Percentiles rank a stretch among this genome's conserved stretches.
Evolutionary conservation across 2,797 vertebrate species (phyloP).

Genomic region (Allobates femoralis): DNA sequence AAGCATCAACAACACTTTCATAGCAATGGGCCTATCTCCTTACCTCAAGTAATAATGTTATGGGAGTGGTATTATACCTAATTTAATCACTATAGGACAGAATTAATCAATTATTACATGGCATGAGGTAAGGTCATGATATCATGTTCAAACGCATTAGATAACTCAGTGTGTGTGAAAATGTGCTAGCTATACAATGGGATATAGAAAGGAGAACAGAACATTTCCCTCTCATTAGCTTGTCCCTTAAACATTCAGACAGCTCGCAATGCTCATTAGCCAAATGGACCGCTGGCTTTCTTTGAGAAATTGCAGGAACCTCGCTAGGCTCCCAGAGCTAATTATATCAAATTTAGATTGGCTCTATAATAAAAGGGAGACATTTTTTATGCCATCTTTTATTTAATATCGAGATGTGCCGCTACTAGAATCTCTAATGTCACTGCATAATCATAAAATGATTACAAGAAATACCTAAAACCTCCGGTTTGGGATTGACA

Average conservation of each 20-base stretch:
- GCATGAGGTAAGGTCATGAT: slow-evolving; percentile 46
- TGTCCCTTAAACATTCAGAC: slow-evolving; percentile 57
- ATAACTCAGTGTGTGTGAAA: slow-evolving; percentile 48
- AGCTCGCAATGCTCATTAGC: slow-evolving; percentile 61
- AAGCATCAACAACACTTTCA: neutral
- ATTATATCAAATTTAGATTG: slow-evolving; percentile 60
- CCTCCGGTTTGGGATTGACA: slow-evolving; percentile 45
- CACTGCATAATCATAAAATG: slow-evolving; percentile 57
- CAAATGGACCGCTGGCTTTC: slow-evolving; percentile 61
- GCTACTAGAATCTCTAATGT: slow-evolving; percentile 60
- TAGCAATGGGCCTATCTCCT: neutral
- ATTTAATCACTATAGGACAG: slow-evolving; percentile 41
- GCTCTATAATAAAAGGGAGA: slow-evolving; percentile 58
- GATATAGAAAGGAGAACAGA: slow-evolving; percentile 45
- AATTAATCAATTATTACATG: slow-evolving; percentile 53
- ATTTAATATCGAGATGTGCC: slow-evolving; percentile 59
- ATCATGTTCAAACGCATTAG: slow-evolving; percentile 50
- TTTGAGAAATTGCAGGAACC: slow-evolving; percentile 56
- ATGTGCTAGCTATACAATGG: slow-evolving; percentile 43
- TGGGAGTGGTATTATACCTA: slow-evolving; percentile 45
- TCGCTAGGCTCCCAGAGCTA: slow-evolving; percentile 58
- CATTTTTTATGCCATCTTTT: slow-evolving; percentile 61
- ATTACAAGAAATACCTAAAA: slow-evolving; percentile 58
- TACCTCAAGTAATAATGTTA: slow-evolving; percentile 6
- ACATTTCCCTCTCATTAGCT: slow-evolving; percentile 58